Percentiles rank a stretch among this genome's conserved stretches.
Conservation (phyloP, 2,888 invertebrate species). For the Cephus pulcher region DNA sequence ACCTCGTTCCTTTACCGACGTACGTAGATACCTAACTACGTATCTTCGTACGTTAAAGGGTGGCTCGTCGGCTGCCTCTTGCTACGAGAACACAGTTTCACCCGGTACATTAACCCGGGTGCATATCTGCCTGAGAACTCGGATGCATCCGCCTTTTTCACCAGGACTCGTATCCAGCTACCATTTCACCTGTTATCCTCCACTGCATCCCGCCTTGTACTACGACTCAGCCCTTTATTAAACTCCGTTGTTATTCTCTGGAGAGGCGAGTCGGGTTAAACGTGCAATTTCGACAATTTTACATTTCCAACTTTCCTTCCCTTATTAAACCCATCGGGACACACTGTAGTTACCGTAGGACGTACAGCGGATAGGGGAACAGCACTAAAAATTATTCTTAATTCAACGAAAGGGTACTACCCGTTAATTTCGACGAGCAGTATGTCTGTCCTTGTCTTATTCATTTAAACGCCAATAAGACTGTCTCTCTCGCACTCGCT, state of each 20-base stretch:
- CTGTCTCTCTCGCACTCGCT: not conserved
- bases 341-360: not conserved
- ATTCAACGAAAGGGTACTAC: not conserved
- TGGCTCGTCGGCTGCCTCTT: not conserved
- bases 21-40: not conserved
- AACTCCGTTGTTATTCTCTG: not conserved
- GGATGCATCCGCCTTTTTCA: not conserved
- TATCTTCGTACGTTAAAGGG: not conserved
- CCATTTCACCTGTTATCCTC: not conserved
- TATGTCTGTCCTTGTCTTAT: too few species aligned
- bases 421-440: not conserved
- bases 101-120: not conserved
- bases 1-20: conserved; percentile 28
- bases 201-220: not conserved
- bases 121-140: not conserved
- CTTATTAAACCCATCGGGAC: not conserved
- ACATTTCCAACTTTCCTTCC: not conserved
- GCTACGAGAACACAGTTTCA: not conserved
- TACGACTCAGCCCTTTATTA: not conserved
- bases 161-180: not conserved
- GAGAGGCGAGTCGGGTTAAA: not conserved
- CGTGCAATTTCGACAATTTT: not conserved
- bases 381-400: not conserved
- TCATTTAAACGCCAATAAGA: too few species aligned
- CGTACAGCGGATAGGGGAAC: not conserved